phyloP scores from a whole-genome alignment of 1,140 invertebrate species.

The Cephus cinctus region DNA sequence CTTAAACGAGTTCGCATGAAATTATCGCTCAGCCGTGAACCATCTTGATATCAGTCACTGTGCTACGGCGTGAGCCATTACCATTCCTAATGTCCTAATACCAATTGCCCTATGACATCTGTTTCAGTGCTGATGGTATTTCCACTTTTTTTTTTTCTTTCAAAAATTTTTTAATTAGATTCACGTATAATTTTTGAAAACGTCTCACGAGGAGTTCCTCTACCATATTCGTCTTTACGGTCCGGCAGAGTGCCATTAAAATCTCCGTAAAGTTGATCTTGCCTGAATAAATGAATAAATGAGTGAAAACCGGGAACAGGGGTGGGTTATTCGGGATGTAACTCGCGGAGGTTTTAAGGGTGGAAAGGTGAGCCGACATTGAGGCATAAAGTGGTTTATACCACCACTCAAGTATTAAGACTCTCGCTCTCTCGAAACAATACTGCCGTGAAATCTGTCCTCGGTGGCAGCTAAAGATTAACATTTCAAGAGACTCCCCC shows the following conservation, averaged over 20 bases:
- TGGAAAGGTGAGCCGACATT: constrained; percentile 20
- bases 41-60: too few relatives aligned
- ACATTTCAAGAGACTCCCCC: not conserved
- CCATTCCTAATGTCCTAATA: too few relatives aligned
- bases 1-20: constrained; percentile 15
- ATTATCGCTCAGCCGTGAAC: too few relatives aligned
- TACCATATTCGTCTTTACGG: constrained; percentile 7
- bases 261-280: constrained; percentile 42
- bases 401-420: constrained; percentile 33
- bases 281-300: constrained; percentile 41
- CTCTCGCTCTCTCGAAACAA: not conserved
- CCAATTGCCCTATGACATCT: too few relatives aligned
- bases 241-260: constrained; percentile 32
- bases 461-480: constrained; percentile 3
- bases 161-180: too few relatives aligned
- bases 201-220: too few relatives aligned
- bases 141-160: too few relatives aligned
- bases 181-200: too few relatives aligned
- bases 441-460: constrained; percentile 1
- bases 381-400: constrained; percentile 39
- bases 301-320: too few relatives aligned
- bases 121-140: too few relatives aligned
- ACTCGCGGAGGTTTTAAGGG: constrained; percentile 21
- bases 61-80: too few relatives aligned
- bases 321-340: too few relatives aligned